Evolutionary conservation across 2,797 vertebrate genomes (phyloP).

Genomic region (Melanogrammus aeglefinus): DNA sequence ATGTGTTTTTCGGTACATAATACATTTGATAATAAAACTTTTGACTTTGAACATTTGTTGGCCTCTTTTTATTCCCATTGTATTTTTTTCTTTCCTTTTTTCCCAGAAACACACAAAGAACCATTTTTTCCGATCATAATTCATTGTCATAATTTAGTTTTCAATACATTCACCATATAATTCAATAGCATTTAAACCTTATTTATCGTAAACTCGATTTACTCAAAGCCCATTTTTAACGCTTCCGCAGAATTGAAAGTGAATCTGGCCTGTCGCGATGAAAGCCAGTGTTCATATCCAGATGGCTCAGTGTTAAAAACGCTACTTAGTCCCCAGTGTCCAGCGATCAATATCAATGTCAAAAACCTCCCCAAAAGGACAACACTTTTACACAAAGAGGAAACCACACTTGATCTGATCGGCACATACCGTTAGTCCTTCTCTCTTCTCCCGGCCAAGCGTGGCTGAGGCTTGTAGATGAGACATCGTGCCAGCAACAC

Average conservation of each 20-base stretch:
- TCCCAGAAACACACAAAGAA: slow-evolving; percentile 2
- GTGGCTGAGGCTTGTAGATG: neutral
- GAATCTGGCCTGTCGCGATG: neutral
- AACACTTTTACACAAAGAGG: neutral
- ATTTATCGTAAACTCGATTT: neutral
- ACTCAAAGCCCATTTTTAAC: neutral
- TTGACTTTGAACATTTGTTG: neutral
- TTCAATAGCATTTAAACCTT: neutral
- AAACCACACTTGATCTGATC: neutral
- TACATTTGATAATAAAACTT: slow-evolving; percentile 1
- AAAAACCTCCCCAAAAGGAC: neutral
- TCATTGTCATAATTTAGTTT: neutral
- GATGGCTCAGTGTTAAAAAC: neutral
- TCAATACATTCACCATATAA: neutral
- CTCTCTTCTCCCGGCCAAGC: neutral
- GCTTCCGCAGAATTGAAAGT: neutral
- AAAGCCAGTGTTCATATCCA: neutral
- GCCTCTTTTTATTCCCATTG: neutral
- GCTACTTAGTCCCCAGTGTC: neutral
- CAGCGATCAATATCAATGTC: neutral
- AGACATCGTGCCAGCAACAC: neutral
- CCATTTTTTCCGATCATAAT: neutral
- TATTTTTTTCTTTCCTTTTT: neutral
- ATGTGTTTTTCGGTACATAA: neutral
- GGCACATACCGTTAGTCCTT: neutral